Evolutionary conservation across 1,140 invertebrate species (phyloP).

Genomic region (Yoshiicerus persimilis): DNA sequence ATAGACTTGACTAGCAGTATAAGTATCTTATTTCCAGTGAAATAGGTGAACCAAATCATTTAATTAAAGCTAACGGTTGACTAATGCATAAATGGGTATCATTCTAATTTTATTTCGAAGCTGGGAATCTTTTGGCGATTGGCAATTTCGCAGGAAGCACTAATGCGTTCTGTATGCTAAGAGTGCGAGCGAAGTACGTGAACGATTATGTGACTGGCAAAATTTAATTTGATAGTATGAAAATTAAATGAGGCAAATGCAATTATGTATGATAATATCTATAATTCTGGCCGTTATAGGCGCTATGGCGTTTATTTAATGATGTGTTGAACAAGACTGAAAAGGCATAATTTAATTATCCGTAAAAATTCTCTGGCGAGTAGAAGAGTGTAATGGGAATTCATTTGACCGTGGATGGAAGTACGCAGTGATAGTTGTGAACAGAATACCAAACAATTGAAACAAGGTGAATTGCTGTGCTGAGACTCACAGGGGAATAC

Average conservation of each 20-base stretch:
- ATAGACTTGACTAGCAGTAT: too few relatives aligned
- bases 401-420: background rate
- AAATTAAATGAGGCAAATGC: background rate
- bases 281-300: background rate
- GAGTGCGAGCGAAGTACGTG: too few relatives aligned
- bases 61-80: too few relatives aligned
- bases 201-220: background rate
- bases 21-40: too few relatives aligned
- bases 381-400: background rate
- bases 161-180: background rate
- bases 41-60: too few relatives aligned
- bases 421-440: background rate
- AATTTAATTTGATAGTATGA: background rate
- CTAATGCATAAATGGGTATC: too few relatives aligned
- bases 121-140: background rate
- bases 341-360: background rate
- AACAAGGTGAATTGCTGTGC: background rate
- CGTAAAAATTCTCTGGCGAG: background rate
- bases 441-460: background rate
- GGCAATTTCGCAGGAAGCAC: background rate
- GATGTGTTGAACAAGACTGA: background rate
- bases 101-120: too few relatives aligned
- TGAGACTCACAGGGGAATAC: background rate
- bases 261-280: background rate
- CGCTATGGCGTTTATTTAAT: background rate